Evolutionary conservation across 2,888 invertebrate genomes (phyloP), one percentile per base, ranked within the genome.

Genomic region (Drosophila stalkeri): DNA sequence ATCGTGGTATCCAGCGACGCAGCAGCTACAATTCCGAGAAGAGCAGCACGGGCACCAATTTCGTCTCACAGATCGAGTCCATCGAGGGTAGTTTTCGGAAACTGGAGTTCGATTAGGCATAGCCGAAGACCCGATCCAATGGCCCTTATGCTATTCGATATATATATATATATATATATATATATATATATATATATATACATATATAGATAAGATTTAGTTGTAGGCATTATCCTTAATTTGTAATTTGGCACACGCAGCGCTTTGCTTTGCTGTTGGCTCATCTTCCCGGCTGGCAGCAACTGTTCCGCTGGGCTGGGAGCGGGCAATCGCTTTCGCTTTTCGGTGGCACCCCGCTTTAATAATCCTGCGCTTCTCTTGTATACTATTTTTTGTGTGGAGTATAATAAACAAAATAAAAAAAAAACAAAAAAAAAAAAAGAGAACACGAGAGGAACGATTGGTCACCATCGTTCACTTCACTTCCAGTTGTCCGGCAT

Each of bases 21-120:
- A 86, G 90, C 60, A 86, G 83, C 49, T 82, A 86, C 64, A 92
- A 86, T 37, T 80, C 87, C 14, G 92, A 92, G 64, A 92, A 81
- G 80, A 86, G 18, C 83, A 90, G 92, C 69, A 55, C 60, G 9
- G 90, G 88, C 56, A 84, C 86, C 20, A 91, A 91, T 63, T 92
- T 92, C 68, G 92, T 91, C 37, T 91, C 92, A 57, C 91, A 92
- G 61, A 90, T 92, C 64, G 93, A 92, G 71, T 92, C 92, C 23
- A 91, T 93, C 59, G 86, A 94, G 85, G 96, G 96, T 20, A 96
- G 96, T 91, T 96, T 96, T 92, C 94, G 96, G 81, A 96, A 95
- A 92, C 92, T 96, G 80, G 95, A 96, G 89, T 95, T 96, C 84
- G 96, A 96, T 91, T 95, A 94, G 80, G 12, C 35, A 4, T 0